phyloP scores from a whole-genome alignment of 2,797 vertebrate species.

The Centroberyx gerrardi region DNA sequence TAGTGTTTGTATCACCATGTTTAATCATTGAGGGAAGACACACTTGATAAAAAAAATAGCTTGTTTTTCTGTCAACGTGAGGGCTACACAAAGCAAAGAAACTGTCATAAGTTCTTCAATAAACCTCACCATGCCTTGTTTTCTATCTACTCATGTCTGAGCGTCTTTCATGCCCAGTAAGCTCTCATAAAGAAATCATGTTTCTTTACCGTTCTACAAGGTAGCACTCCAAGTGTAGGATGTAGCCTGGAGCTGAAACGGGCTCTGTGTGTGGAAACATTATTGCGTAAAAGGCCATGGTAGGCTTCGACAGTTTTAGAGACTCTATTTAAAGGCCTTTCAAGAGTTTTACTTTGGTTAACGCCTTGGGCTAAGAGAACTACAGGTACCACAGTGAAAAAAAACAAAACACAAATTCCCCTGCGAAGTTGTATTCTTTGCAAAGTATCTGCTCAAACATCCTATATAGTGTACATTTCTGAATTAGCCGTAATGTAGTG shows the following conservation, averaged over 20 bases:
- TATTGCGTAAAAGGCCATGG: slow-evolving; percentile 63
- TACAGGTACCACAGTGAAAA: slow-evolving; percentile 39
- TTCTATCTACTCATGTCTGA: slow-evolving; percentile 59
- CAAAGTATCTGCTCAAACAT: slow-evolving; percentile 16
- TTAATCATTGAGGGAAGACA: slow-evolving; percentile 29
- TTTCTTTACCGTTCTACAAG: slow-evolving; percentile 42
- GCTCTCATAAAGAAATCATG: slow-evolving; percentile 64
- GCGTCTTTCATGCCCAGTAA: slow-evolving; percentile 38
- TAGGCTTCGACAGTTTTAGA: slow-evolving; percentile 59
- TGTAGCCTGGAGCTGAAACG: slow-evolving; percentile 60
- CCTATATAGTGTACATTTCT: slow-evolving; percentile 25
- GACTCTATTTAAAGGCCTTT: slow-evolving; percentile 68
- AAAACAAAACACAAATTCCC: neutral
- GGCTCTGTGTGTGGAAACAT: slow-evolving; percentile 51
- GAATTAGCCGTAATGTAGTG: slow-evolving; percentile 26
- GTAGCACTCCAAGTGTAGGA: slow-evolving; percentile 51
- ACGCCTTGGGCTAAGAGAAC: slow-evolving; percentile 50
- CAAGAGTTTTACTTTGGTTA: slow-evolving; percentile 58
- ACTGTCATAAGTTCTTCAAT: slow-evolving; percentile 74
- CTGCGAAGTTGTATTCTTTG: slow-evolving; percentile 19
- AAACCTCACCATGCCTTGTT: slow-evolving; percentile 79
- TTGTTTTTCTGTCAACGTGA: slow-evolving; percentile 47
- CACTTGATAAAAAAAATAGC: slow-evolving; percentile 3
- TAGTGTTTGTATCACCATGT: slow-evolving; percentile 56
- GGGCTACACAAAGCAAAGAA: slow-evolving; percentile 62